phyloP scores from a whole-genome alignment of 1,140 invertebrate species.

The Pseudomyrmex gracilis region DNA sequence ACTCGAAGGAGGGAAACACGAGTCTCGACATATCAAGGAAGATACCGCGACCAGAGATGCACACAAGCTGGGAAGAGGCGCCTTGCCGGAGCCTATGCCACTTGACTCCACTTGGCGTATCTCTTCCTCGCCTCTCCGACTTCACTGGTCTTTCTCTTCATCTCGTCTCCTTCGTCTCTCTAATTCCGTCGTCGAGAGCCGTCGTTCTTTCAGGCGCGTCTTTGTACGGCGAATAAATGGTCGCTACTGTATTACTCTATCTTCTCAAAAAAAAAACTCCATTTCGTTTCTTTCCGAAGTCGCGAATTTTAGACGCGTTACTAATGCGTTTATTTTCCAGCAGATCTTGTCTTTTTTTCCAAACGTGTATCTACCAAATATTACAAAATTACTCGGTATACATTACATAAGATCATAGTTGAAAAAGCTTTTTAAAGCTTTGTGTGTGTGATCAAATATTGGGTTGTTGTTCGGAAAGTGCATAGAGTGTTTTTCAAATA shows the following conservation, averaged over 20 bases:
- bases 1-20: not conserved
- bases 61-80: conserved; percentile 18
- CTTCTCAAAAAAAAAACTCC: not conserved
- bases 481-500: too few species aligned
- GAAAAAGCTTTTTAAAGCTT: too few species aligned
- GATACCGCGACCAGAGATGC: conserved; percentile 26
- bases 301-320: conserved; percentile 2
- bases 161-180: not conserved
- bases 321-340: conserved; percentile 1
- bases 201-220: conserved; percentile 30
- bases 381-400: too few species aligned
- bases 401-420: too few species aligned
- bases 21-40: conserved; percentile 8
- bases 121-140: conserved; percentile 17
- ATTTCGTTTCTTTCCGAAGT: not conserved
- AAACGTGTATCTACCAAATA: not conserved
- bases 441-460: too few species aligned
- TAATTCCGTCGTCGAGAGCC: conserved; percentile 7
- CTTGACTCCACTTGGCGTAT: conserved; percentile 80
- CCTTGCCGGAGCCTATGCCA: conserved; percentile 74
- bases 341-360: not conserved
- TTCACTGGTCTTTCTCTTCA: not conserved
- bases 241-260: conserved; percentile 13
- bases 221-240: conserved; percentile 46
- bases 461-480: too few species aligned